A percentile compares a stretch with the other conserved stretches of the same genome.
These are phyloP conservation scores for Scleropages formosus DNA, from an alignment of 2,797 vertebrate species.

Conservation along the genomic window DNA sequence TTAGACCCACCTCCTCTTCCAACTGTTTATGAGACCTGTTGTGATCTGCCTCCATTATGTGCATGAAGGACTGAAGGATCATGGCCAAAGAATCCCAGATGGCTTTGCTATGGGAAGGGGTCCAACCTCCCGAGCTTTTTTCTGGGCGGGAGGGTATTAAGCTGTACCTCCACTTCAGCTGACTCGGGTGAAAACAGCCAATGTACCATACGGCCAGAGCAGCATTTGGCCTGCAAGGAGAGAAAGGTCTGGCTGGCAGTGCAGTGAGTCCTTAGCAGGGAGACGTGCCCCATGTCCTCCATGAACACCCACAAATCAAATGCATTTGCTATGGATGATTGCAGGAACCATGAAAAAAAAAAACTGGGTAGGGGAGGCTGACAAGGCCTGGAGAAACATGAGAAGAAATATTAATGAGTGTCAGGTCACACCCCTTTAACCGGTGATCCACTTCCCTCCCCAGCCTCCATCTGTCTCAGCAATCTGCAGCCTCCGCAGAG, in stretches of 20 bases:
- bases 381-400: slow-evolving; percentile 6
- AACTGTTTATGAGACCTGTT: no score
- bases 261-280: neutral
- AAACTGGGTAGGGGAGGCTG: neutral
- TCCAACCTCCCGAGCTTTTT: slow-evolving; percentile 16
- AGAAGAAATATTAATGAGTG: slow-evolving; percentile 24
- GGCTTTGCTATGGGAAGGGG: slow-evolving; percentile 21
- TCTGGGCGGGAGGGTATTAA: neutral
- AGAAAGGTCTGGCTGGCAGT: neutral
- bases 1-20: no score
- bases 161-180: neutral
- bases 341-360: neutral
- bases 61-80: slow-evolving; percentile 15
- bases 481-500: slow-evolving; percentile 23
- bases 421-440: neutral
- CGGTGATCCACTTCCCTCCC: neutral
- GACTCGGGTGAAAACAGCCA: neutral
- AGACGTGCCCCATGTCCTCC: neutral
- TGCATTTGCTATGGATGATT: neutral
- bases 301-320: neutral
- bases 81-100: slow-evolving; percentile 28
- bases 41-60: no score
- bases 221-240: neutral
- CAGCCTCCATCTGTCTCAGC: neutral
- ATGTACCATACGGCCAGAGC: neutral